A percentile compares a stretch with the other conserved stretches of the same genome.
Conservation (phyloP, 2,797 vertebrate genomes). For the Cryptoprocta ferox region DNA sequence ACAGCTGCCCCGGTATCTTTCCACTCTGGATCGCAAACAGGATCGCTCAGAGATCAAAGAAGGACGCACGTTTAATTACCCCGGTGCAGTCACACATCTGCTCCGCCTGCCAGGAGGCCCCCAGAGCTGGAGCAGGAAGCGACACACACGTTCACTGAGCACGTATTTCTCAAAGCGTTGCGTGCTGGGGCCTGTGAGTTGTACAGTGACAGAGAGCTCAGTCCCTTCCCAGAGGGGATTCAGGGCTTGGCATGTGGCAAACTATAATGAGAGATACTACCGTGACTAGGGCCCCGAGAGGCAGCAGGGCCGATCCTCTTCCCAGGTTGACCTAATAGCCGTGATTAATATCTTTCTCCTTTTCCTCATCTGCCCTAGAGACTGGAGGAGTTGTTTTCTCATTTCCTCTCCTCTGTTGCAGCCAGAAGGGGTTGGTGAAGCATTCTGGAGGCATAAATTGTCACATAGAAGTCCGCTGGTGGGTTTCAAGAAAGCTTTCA, state of each 20-base stretch:
- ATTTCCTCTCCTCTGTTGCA: background rate
- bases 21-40: background rate
- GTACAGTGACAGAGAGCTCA: background rate
- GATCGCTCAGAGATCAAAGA: slow-evolving; percentile 32
- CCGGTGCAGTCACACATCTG: background rate
- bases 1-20: background rate
- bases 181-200: background rate
- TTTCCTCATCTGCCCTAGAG: background rate
- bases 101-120: background rate
- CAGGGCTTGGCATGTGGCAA: background rate
- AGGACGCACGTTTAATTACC: background rate
- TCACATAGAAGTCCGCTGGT: background rate
- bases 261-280: background rate
- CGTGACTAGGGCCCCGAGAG: background rate
- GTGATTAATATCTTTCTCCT: background rate
- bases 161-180: rapidly evolving
- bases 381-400: background rate
- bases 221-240: background rate
- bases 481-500: background rate
- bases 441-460: background rate
- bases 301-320: background rate
- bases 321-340: background rate
- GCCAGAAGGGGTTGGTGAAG: background rate
- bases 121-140: background rate
- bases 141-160: rapidly evolving